Base-by-base conservation (phyloP, 2,888 invertebrate species). In the Apodemia duryi region DNA sequence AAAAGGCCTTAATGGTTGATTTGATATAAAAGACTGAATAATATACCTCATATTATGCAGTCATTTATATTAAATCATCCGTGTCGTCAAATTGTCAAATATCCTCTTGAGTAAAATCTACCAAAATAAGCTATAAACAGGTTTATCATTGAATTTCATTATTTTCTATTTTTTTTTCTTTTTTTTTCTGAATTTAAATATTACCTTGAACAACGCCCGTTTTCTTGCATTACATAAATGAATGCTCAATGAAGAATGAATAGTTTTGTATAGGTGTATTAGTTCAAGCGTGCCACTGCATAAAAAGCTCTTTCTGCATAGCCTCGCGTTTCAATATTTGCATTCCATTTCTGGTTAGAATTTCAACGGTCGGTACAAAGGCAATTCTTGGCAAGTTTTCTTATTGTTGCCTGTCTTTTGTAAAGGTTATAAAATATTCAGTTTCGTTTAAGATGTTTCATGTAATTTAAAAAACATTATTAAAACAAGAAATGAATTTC, bases 331-430 rank as follows among this genome's bases (percentile, higher is more conserved):
- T 80, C 85, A 87, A 85, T 88, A 88, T 88, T 89, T 86, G 84
- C 83, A 83, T 88, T 87, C 82, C 84, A 87, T 86, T 88, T 83
- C 85, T 81, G 79, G 81, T 77, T 79, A 80, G 79, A 79, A 81
- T 82, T 82, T 78, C 74, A 77, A 73, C 69, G 61, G 13, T 73
- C 75, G 68, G 75, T 75, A 72, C 76, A 77, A 74, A 80, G 77
- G 81, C 81, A 82, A 81, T 83, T 77, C 81, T 78, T 77, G 73
- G 70, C 73, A 77, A 80, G 75, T 79, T 78, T 66, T 75, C 79
- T 77, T 78, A 81, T 80, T 82, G 79, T 83, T 80, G 70, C 65
- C 72, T 74, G 75, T 74, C 78, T 79, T 79, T 81, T 80, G 75
- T 79, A 71, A 62, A 62, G 38, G 43, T 13, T 43, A 43, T 62